Evolutionary conservation across 2,797 vertebrate species (phyloP).

Genomic region (Steatocranus sp.): DNA sequence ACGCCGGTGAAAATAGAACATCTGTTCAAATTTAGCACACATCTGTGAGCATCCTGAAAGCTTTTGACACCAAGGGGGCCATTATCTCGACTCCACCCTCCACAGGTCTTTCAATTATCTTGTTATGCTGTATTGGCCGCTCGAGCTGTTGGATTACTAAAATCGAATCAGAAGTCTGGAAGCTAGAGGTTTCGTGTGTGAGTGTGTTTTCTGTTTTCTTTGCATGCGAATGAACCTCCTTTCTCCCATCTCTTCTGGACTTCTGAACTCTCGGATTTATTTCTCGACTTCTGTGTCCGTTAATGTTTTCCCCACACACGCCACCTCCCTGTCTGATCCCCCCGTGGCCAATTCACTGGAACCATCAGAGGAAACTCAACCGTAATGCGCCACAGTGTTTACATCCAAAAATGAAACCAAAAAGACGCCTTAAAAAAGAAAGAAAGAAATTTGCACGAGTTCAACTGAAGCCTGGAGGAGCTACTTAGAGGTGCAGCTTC

Average conservation of each 20-base stretch:
- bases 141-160: not conserved
- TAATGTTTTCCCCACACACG: not conserved
- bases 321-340: not conserved
- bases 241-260: not conserved
- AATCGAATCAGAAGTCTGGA: not conserved
- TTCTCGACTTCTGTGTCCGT: not conserved
- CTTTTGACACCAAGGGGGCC: slow-evolving; percentile 44
- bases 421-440: not conserved
- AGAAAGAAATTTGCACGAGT: not conserved
- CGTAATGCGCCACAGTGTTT: not conserved
- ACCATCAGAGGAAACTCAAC: not conserved
- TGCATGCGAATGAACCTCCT: not conserved
- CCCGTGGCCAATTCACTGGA: not conserved
- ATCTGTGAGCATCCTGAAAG: slow-evolving; percentile 53
- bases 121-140: not conserved
- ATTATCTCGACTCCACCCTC: slow-evolving; percentile 56
- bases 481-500: not conserved
- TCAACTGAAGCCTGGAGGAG: not conserved
- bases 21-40: slow-evolving; percentile 53
- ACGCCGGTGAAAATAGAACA: slow-evolving; percentile 46
- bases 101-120: not conserved
- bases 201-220: not conserved
- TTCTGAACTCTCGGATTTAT: not conserved
- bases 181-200: not conserved
- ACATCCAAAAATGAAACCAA: slow-evolving; percentile 19